Percentiles rank a stretch among this genome's conserved stretches.
These are phyloP conservation scores for Gobius niger DNA, from an alignment of 2,113 vertebrate genomes.

Conservation along the genomic window DNA sequence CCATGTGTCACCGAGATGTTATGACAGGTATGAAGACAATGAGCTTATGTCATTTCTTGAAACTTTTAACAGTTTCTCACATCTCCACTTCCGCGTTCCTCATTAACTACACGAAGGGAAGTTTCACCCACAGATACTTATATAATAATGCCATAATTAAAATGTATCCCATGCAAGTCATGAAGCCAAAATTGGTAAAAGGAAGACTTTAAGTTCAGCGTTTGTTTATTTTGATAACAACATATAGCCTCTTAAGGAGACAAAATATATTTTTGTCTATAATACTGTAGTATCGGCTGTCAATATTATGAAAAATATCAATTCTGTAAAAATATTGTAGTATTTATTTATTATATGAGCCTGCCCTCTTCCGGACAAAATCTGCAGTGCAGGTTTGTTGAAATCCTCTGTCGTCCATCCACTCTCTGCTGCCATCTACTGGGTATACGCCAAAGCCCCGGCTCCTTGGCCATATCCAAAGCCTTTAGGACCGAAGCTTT, in stretches of 20 bases:
- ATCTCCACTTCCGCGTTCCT: not conserved
- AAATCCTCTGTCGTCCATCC: not conserved
- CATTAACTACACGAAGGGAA: not conserved
- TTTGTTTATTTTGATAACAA: too few relatives aligned
- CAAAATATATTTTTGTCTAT: too few relatives aligned
- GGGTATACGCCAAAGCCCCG: constrained; percentile 85
- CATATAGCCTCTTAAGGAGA: too few relatives aligned
- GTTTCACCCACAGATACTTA: constrained; percentile 1
- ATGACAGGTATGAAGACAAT: constrained; percentile 43
- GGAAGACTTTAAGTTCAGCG: too few relatives aligned
- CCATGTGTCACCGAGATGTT: constrained; percentile 31
- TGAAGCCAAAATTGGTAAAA: too few relatives aligned
- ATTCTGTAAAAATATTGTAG: too few relatives aligned
- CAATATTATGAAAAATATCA: too few relatives aligned
- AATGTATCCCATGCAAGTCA: not conserved
- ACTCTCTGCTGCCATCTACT: constrained; percentile 67
- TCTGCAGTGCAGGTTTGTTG: constrained; percentile 12
- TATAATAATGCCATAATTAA: constrained; percentile 2
- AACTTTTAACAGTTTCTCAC: constrained; percentile 18
- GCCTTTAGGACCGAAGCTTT: constrained; percentile 94
- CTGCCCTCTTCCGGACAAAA: constrained; percentile 23
- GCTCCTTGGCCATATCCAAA: constrained; percentile 92
- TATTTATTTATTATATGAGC: not conserved
- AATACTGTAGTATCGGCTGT: too few relatives aligned
- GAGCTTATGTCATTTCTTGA: constrained; percentile 16